Evolutionary conservation across 2,888 invertebrate species (phyloP).

Genomic region (Tachina lurida): DNA sequence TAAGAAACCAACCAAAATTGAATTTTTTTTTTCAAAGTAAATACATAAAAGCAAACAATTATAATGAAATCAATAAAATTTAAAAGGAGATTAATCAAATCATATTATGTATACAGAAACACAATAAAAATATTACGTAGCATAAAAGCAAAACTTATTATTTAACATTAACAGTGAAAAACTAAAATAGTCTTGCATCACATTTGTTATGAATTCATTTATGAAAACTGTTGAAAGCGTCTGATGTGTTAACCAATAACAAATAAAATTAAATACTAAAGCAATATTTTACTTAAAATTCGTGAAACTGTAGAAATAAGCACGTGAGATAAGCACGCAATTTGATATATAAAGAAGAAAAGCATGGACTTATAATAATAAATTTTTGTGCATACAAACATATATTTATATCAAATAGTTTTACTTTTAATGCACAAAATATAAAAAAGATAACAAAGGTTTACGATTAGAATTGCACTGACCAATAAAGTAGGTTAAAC

Average conservation of each 20-base stretch:
- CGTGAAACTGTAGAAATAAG: conserved; percentile 19
- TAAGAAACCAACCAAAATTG: background rate
- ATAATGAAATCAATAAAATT: background rate
- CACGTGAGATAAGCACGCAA: conserved; percentile 65
- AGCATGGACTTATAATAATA: background rate
- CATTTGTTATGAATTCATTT: conserved; percentile 40
- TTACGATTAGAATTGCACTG: too few relatives aligned
- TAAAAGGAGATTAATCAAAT: background rate
- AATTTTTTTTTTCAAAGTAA: background rate
- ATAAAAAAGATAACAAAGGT: too few relatives aligned
- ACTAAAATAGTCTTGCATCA: conserved; percentile 30
- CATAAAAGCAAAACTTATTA: background rate
- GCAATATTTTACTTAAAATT: conserved; percentile 20
- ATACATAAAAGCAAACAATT: background rate
- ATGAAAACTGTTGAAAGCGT: conserved; percentile 29
- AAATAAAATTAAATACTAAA: conserved; percentile 7
- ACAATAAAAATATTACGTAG: background rate
- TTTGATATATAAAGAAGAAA: conserved; percentile 19
- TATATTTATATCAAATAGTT: too few relatives aligned
- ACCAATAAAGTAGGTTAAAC: too few relatives aligned
- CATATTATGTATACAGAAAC: too few relatives aligned
- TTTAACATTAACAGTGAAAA: background rate
- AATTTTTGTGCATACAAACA: background rate
- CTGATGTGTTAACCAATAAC: background rate
- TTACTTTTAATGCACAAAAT: too few relatives aligned